Percentiles rank a stretch among this genome's conserved stretches.
phyloP scores from a whole-genome alignment of 2,113 vertebrate species.

The Perca fluviatilis region DNA sequence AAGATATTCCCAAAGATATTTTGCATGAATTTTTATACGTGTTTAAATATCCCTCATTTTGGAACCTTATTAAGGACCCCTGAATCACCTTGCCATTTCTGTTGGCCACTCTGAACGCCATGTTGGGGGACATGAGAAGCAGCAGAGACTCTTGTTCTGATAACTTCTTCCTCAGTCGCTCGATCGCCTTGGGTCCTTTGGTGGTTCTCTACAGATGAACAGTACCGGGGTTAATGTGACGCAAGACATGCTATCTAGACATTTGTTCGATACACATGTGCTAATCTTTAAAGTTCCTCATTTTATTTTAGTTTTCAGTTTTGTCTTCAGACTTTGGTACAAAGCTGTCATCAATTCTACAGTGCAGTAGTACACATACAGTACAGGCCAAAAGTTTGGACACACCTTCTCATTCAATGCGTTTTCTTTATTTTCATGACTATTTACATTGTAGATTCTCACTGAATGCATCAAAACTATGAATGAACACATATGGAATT shows the following conservation, averaged over 20 bases:
- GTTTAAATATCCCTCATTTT: neutral
- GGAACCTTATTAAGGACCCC: neutral
- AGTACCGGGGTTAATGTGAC: neutral
- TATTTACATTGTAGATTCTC: no score
- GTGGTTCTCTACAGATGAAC: slow-evolving; percentile 87
- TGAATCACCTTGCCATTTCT: slow-evolving; percentile 92
- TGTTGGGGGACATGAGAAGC: slow-evolving; percentile 93
- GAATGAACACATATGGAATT: no score
- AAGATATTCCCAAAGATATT: neutral
- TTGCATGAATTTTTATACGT: neutral
- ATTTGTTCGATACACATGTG: neutral
- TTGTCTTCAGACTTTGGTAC: neutral
- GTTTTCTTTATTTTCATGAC: no score
- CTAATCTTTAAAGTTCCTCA: slow-evolving; percentile 18
- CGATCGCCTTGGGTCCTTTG: slow-evolving; percentile 91
- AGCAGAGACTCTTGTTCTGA: slow-evolving; percentile 94
- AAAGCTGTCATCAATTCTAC: neutral
- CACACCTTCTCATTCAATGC: no score
- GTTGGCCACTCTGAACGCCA: slow-evolving; percentile 94
- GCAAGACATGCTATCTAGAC: slow-evolving; percentile 1
- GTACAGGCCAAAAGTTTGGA: no score
- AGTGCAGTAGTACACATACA: neutral
- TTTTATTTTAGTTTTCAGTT: slow-evolving; percentile 15
- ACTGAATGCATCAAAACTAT: no score
- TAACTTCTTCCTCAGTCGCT: slow-evolving; percentile 94